phyloP scores from a whole-genome alignment of 2,888 invertebrate genomes.

The Scaptomyza cyrtandrae region DNA sequence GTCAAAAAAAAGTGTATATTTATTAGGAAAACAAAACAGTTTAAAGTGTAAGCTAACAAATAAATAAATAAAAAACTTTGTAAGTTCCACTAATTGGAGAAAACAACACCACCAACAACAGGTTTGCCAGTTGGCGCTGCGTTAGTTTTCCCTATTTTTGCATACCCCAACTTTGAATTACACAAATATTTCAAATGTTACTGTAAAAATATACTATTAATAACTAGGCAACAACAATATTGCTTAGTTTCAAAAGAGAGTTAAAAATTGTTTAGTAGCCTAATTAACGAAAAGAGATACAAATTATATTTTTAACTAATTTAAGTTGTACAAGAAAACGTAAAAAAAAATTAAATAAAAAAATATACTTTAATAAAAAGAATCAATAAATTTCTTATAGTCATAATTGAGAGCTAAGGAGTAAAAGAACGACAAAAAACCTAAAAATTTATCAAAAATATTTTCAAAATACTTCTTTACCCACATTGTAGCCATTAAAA shows the following conservation, averaged over 20 bases:
- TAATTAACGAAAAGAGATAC: slow-evolving; percentile 35
- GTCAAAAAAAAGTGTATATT: slow-evolving; percentile 17
- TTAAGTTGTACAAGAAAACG: slow-evolving; percentile 59
- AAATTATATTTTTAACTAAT: slow-evolving; percentile 66
- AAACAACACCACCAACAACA: not conserved
- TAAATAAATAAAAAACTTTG: slow-evolving; percentile 2
- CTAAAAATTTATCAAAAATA: no score
- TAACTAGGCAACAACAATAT: slow-evolving; percentile 57
- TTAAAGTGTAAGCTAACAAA: slow-evolving; percentile 23
- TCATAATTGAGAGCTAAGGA: no score
- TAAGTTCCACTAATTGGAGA: slow-evolving; percentile 14
- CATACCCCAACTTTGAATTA: slow-evolving; percentile 32
- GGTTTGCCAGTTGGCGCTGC: slow-evolving; percentile 38
- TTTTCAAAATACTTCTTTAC: no score
- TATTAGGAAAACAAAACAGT: not conserved
- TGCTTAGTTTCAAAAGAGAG: slow-evolving; percentile 53
- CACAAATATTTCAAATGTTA: slow-evolving; percentile 34
- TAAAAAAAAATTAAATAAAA: slow-evolving; percentile 34
- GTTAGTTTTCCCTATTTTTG: slow-evolving; percentile 44
- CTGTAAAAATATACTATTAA: slow-evolving; percentile 34
- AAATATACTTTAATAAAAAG: slow-evolving; percentile 42
- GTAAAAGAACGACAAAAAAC: no score
- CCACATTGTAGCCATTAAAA: not conserved
- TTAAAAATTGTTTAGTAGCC: slow-evolving; percentile 54
- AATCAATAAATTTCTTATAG: slow-evolving; percentile 7